Evolutionary conservation across 2,797 vertebrate genomes (phyloP), one percentile per base, ranked within the genome.

Genomic region (Hyperoplus immaculatus): DNA sequence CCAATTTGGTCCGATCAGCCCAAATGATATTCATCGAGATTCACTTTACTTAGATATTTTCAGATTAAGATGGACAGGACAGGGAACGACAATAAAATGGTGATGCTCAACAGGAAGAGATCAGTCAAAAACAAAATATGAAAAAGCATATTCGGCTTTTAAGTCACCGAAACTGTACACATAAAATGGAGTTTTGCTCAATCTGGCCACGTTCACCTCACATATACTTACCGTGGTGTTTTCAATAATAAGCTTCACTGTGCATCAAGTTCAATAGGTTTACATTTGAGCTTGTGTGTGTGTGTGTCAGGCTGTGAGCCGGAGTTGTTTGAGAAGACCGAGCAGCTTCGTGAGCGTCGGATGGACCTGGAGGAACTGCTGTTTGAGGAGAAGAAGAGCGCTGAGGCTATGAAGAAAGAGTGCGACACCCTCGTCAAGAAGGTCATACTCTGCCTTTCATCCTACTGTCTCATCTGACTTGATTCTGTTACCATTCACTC

Each of bases 361-460:
- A 69, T 98, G 62, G 94, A 96, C 63, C 90, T 98, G 47, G 95
- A 97, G 81, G 96, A 97, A 16, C 91, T 92, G 56, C 93, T 97
- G 77, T 70, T 38, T 36, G 95, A 97, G 82, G 95, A 97, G 90
- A 97, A 93, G 84, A 96, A 94, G 93, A 72, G 14, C 4, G 81
- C 89, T 0, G 95, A 97, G 46, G 89, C 80, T 54, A 92, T 98
- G 84, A 96, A 90, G 90, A 96, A 95, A 79, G 96, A 97, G 65
- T 89, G 82, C 1, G 94, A 97, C 38, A 58, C 88, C 1, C 83
- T 98, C 12, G 49, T 85, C 39, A 94, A 96, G 91, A 97, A 97
- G 95, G 98, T 98, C 86, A 0, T 16, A 1, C 49, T 59, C 10
- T 5, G 16, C 21, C 21, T 66, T 14, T 15, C 41, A 13, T 29